Evolutionary conservation across 2,113 vertebrate species (phyloP).

Genomic region (Corynorhinus townsendii): DNA sequence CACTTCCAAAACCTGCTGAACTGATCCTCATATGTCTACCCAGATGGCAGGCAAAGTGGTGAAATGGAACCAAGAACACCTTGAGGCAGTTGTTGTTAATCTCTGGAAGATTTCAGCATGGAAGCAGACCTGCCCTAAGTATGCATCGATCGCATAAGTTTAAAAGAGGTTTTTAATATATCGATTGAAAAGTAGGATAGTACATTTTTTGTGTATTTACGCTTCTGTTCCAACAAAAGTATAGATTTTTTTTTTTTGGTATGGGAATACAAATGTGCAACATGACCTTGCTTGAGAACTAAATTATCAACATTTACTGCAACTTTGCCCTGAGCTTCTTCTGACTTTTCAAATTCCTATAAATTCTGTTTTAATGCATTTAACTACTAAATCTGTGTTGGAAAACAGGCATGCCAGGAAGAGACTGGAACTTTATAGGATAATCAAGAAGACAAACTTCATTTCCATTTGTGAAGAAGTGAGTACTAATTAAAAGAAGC

Average conservation of each 20-base stretch:
- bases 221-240: background rate
- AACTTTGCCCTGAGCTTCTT: background rate
- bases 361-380: background rate
- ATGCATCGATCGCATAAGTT: background rate
- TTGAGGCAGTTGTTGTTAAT: constrained; percentile 59
- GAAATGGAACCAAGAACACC: constrained; percentile 72
- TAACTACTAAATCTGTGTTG: background rate
- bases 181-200: background rate
- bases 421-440: background rate
- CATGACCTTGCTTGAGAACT: background rate
- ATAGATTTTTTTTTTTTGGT: background rate
- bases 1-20: constrained; percentile 67
- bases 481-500: background rate
- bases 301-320: background rate
- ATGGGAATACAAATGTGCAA: background rate
- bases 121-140: constrained; percentile 37
- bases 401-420: background rate
- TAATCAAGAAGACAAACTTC: constrained; percentile 19
- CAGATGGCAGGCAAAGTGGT: constrained; percentile 68
- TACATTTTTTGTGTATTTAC: background rate
- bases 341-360: background rate
- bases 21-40: constrained; percentile 69
- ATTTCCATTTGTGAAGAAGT: constrained; percentile 33
- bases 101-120: constrained; percentile 52
- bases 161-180: background rate